phyloP scores from a whole-genome alignment of 2,888 invertebrate species.

The Xestia xanthographa region DNA sequence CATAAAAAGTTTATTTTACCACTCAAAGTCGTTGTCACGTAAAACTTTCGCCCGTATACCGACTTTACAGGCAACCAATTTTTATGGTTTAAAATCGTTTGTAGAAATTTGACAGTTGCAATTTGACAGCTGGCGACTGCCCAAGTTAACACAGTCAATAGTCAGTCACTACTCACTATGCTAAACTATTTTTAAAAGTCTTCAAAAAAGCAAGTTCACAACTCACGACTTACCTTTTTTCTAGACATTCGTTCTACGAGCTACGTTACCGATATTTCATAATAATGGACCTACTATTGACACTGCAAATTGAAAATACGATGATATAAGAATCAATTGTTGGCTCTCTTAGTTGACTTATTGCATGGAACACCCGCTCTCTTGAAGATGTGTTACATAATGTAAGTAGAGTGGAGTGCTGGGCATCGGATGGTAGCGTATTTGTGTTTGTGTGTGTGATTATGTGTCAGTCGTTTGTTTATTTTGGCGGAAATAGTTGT shows the following conservation, averaged over 20 bases:
- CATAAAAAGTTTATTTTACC: too few relatives aligned
- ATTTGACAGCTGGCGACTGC: too few relatives aligned
- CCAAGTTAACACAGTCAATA: background rate
- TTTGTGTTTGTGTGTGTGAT: constrained; percentile 19
- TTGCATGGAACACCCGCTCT: constrained; percentile 49
- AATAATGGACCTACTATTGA: constrained; percentile 33
- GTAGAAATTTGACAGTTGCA: too few relatives aligned
- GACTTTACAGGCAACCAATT: too few relatives aligned
- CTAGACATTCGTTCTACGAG: background rate
- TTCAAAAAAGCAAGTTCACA: background rate
- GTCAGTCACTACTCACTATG: background rate
- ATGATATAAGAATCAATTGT: constrained; percentile 65
- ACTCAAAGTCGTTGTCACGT: too few relatives aligned
- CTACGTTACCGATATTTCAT: constrained; percentile 12
- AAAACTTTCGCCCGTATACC: too few relatives aligned
- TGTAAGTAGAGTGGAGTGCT: background rate
- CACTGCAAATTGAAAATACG: constrained; percentile 48
- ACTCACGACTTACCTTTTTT: constrained; percentile 10
- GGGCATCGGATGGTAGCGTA: background rate
- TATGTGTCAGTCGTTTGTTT: background rate
- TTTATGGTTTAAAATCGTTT: too few relatives aligned
- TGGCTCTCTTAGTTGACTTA: constrained; percentile 33
- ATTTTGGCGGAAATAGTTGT: background rate
- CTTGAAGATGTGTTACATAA: constrained; percentile 52
- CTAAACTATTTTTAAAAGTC: background rate